A percentile compares a stretch with the other conserved stretches of the same genome.
phyloP scores from a whole-genome alignment of 2,888 invertebrate species.

The Sinotaia quadrata region DNA sequence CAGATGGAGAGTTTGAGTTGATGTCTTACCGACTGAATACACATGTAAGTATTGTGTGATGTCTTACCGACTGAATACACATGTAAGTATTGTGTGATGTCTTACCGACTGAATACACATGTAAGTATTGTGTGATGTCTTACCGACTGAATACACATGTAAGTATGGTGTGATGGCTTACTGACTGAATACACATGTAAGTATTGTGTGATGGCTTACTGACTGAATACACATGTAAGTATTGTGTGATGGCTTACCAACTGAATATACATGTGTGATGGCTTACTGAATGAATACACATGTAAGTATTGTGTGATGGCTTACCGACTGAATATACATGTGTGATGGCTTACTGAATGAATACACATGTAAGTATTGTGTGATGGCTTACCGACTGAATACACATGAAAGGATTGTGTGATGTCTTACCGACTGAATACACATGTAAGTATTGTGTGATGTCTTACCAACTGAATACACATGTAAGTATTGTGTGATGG shows the following conservation, averaged over 20 bases:
- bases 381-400: not conserved
- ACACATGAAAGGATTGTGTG: not conserved
- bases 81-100: not conserved
- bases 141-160: not conserved
- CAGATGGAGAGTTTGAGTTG: constrained; percentile 98
- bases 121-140: not conserved
- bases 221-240: not conserved
- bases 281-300: no score
- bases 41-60: constrained; percentile 78
- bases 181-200: not conserved
- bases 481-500: not conserved
- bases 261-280: no score
- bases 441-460: not conserved
- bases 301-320: no score
- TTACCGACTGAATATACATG: no score
- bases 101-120: not conserved
- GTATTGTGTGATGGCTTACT: not conserved
- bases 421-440: not conserved
- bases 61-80: not conserved
- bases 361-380: not conserved
- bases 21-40: constrained; percentile 98
- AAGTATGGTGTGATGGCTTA: not conserved
- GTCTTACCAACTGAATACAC: not conserved
- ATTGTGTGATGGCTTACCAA: no score
- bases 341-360: no score